phyloP scores from a whole-genome alignment of 2,888 invertebrate genomes.

The Coecobrya sp. region DNA sequence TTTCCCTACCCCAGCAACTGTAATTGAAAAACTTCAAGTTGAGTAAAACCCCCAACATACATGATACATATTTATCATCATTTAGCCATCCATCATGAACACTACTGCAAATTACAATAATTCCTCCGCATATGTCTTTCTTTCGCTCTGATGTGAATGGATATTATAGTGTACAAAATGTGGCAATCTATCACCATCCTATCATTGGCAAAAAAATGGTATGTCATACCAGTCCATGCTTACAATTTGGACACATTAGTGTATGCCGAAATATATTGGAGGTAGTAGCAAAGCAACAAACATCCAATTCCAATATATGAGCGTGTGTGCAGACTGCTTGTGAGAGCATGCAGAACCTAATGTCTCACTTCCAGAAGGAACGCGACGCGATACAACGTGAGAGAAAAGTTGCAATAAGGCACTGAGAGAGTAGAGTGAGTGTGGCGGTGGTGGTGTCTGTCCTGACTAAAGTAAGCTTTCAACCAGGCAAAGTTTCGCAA shows the following conservation, averaged over 20 bases:
- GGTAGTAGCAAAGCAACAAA: slow-evolving; percentile 1
- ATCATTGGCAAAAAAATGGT: not conserved
- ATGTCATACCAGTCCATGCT: slow-evolving; percentile 8
- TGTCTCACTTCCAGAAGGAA: not conserved
- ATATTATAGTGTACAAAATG: too few species aligned
- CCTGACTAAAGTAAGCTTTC: not conserved
- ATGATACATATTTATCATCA: not conserved
- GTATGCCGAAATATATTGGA: not conserved
- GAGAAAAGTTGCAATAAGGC: not conserved
- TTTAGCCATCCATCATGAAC: not conserved
- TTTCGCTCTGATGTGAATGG: too few species aligned
- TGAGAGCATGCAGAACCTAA: not conserved
- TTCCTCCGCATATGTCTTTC: too few species aligned
- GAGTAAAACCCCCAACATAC: not conserved
- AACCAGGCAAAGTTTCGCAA: slow-evolving; percentile 12
- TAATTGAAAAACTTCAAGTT: not conserved
- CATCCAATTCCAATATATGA: not conserved
- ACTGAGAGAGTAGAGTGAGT: not conserved
- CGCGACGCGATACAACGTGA: not conserved
- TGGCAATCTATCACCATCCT: not conserved
- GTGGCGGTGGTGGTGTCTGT: not conserved
- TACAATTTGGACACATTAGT: not conserved
- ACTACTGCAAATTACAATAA: not conserved
- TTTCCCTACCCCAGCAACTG: not conserved
- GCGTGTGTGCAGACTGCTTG: too few species aligned